phyloP scores from a whole-genome alignment of 2,113 vertebrate genomes.

The Tylochromis polylepis region DNA sequence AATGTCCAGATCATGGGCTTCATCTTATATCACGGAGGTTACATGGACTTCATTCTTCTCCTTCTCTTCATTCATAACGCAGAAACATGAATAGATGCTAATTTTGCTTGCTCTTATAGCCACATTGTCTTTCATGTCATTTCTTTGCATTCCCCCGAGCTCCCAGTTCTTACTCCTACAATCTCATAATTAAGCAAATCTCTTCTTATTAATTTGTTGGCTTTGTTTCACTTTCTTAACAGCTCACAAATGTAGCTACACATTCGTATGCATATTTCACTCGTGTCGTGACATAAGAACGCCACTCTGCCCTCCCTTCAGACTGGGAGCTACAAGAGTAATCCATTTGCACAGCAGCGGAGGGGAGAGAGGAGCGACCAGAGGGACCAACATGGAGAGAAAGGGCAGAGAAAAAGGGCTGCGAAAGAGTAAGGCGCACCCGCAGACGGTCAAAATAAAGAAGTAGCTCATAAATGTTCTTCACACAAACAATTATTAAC shows the following conservation, averaged over 20 bases:
- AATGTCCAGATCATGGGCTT: slow-evolving; percentile 1
- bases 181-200: neutral
- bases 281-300: slow-evolving; percentile 8
- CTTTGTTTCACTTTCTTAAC: neutral
- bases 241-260: neutral
- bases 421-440: neutral
- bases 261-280: slow-evolving; percentile 53
- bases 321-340: slow-evolving; percentile 57
- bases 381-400: neutral
- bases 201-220: neutral
- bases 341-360: slow-evolving; percentile 53
- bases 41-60: neutral
- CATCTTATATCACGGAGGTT: neutral
- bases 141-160: neutral
- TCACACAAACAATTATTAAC: neutral
- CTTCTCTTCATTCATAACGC: neutral
- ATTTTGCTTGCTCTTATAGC: neutral
- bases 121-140: neutral
- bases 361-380: neutral
- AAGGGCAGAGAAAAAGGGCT: neutral
- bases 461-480: neutral
- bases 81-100: neutral
- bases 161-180: neutral
- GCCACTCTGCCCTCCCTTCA: slow-evolving; percentile 38
- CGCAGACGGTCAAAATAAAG: neutral